Evolutionary conservation across 2,113 vertebrate genomes (phyloP).

Genomic region (Microcebus tavaratra): DNA sequence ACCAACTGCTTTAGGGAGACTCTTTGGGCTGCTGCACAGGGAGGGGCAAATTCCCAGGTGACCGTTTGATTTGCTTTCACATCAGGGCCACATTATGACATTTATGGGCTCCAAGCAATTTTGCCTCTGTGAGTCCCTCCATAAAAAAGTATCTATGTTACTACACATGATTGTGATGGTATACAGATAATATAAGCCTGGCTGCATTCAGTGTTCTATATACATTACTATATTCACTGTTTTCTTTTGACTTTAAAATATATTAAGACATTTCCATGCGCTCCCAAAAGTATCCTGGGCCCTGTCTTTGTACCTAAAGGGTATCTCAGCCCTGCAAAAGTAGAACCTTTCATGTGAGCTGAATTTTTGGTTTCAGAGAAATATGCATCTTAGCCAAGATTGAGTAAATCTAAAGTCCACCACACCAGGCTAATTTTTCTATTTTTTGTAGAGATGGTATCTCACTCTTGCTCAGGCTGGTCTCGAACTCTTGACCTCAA

Average conservation of each 20-base stretch:
- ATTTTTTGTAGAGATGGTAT: too few species aligned
- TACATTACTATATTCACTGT: neutral
- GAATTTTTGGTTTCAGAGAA: neutral
- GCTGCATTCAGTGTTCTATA: neutral
- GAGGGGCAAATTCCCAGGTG: neutral
- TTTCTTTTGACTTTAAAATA: constrained; percentile 6
- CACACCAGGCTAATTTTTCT: too few species aligned
- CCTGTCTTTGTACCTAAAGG: neutral
- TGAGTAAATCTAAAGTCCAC: neutral
- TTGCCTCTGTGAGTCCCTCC: neutral
- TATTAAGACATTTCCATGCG: neutral
- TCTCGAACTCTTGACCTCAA: too few species aligned
- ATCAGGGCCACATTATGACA: neutral
- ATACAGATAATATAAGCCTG: neutral
- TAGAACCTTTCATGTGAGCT: neutral
- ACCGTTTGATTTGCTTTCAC: neutral
- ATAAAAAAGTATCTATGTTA: neutral
- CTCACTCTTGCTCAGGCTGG: too few species aligned
- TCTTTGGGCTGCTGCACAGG: neutral
- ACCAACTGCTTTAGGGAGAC: neutral
- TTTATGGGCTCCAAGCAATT: neutral
- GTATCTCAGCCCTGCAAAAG: neutral
- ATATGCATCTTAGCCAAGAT: neutral
- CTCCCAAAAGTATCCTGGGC: neutral
- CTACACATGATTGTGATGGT: neutral